A percentile compares a stretch with the other conserved stretches of the same genome.
Conservation (phyloP, 2,797 vertebrate species). For the Aselliscus stoliczkanus region DNA sequence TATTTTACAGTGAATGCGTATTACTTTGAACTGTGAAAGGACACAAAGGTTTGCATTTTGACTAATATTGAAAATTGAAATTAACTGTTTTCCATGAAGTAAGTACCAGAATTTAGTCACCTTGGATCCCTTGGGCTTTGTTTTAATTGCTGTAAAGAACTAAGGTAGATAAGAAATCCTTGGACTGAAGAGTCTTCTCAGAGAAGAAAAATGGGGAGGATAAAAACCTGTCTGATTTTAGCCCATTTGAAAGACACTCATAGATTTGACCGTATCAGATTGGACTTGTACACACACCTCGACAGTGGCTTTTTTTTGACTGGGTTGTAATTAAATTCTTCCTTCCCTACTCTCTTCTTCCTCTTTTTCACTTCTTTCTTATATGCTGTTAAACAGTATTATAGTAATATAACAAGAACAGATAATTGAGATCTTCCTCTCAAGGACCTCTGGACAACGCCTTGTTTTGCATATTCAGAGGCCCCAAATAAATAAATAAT, state of each 20-base stretch:
- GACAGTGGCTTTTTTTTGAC: not conserved
- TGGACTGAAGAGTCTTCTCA: not conserved
- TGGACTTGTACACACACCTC: not conserved
- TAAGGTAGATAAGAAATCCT: not conserved
- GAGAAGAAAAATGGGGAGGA: not conserved
- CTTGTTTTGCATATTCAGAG: not conserved
- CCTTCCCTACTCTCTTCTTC: not conserved
- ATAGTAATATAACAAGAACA: not conserved
- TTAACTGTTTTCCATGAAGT: constrained; percentile 33
- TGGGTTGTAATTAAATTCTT: not conserved
- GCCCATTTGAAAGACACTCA: not conserved
- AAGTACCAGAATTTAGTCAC: constrained; percentile 24
- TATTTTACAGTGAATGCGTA: constrained; percentile 15
- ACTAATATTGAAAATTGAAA: constrained; percentile 14
- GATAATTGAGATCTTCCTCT: not conserved
- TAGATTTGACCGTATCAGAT: not conserved
- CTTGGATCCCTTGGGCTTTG: constrained; percentile 20
- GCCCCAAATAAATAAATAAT: not conserved
- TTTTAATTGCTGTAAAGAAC: constrained; percentile 32
- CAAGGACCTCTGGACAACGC: not conserved
- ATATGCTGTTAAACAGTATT: not conserved
- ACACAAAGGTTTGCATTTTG: not conserved
- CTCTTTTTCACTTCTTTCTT: not conserved
- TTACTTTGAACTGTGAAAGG: constrained; percentile 7
- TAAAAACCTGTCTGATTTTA: constrained; percentile 6